A percentile compares a stretch with the other conserved stretches of the same genome.
phyloP scores from a whole-genome alignment of 1,140 invertebrate genomes.

The Mactra quadrangularis region DNA sequence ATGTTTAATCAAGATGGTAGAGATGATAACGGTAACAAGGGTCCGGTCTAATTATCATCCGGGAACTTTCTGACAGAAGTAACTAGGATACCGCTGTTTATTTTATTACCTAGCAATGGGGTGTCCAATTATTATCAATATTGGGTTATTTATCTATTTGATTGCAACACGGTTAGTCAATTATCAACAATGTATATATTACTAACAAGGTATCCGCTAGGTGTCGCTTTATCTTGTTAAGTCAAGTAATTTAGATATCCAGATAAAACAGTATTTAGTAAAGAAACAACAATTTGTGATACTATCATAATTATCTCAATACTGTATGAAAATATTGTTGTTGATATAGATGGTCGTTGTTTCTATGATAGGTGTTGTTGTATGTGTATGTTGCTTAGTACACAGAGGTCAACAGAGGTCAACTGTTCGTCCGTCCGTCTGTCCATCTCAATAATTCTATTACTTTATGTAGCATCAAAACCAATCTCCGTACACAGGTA shows the following conservation, averaged over 20 bases:
- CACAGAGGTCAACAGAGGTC: too few species aligned
- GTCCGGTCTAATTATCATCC: too few species aligned
- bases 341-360: constrained; percentile 6
- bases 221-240: constrained; percentile 25
- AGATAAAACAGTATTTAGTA: constrained; percentile 38
- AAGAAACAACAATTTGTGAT: constrained; percentile 9
- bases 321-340: constrained; percentile 33
- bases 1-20: too few species aligned
- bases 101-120: constrained; percentile 43
- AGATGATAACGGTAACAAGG: too few species aligned
- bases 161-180: constrained; percentile 33
- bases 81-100: constrained; percentile 54
- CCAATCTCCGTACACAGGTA: too few species aligned
- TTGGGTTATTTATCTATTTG: constrained; percentile 35
- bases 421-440: too few species aligned
- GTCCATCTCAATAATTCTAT: too few species aligned
- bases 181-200: constrained; percentile 27
- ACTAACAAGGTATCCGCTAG: neutral
- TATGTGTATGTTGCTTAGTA: too few species aligned
- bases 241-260: constrained; percentile 48
- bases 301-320: constrained; percentile 24
- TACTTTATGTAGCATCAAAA: too few species aligned
- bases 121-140: constrained; percentile 25
- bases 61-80: constrained; percentile 16
- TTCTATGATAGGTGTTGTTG: neutral